A percentile compares a stretch with the other conserved stretches of the same genome.
Evolutionary conservation across 2,888 invertebrate genomes (phyloP).

Genomic region (Achlya flavicornis): DNA sequence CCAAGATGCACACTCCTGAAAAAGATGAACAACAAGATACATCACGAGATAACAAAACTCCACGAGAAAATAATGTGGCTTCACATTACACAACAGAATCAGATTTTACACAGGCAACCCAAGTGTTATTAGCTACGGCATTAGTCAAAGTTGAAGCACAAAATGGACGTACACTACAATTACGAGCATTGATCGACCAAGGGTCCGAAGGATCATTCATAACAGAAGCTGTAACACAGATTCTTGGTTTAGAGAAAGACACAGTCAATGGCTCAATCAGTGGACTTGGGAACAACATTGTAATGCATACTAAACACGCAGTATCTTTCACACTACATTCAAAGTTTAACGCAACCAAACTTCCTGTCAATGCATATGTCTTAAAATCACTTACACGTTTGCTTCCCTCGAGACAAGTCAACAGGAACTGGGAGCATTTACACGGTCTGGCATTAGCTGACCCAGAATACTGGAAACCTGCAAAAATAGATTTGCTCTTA

Average conservation of each 20-base stretch:
- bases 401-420: constrained; percentile 14
- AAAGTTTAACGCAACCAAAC: constrained; percentile 15
- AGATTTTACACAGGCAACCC: too few species aligned
- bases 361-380: constrained; percentile 24
- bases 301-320: constrained; percentile 17
- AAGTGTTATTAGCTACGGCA: constrained; percentile 20
- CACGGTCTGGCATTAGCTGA: constrained; percentile 21
- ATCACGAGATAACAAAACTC: too few species aligned
- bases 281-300: constrained; percentile 17
- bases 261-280: constrained; percentile 22
- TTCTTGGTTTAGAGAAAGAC: constrained; percentile 13
- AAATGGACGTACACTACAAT: constrained; percentile 12
- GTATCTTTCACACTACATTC: background rate
- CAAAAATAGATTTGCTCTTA: constrained; percentile 29
- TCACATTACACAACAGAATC: too few species aligned
- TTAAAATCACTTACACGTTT: constrained; percentile 18
- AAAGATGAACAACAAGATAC: too few species aligned
- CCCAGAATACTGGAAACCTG: constrained; percentile 24
- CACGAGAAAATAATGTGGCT: too few species aligned
- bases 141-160: constrained; percentile 13
- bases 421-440: constrained; percentile 15
- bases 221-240: constrained; percentile 10
- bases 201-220: constrained; percentile 28
- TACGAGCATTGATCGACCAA: constrained; percentile 25
- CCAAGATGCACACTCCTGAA: too few species aligned